phyloP scores from a whole-genome alignment of 1,140 invertebrate species.

The Marisa cornuarietis region DNA sequence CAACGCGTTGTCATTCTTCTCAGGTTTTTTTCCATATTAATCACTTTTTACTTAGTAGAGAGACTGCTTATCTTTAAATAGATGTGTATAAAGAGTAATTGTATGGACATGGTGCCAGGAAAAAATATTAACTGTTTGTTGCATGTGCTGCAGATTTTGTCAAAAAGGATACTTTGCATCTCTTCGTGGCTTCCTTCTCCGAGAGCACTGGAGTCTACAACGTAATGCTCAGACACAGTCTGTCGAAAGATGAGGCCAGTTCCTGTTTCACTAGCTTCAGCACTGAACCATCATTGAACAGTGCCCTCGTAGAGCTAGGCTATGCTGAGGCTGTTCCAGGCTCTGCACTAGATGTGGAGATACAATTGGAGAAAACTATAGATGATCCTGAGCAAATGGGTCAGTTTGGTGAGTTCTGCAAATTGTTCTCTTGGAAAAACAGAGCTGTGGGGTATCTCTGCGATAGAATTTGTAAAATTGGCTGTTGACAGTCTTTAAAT shows the following conservation, averaged over 20 bases:
- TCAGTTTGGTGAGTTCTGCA: conserved; percentile 1
- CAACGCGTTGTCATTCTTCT: conserved; percentile 30
- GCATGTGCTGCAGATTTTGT: conserved; percentile 11
- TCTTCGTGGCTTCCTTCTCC: conserved; percentile 6
- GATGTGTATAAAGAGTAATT: too few species aligned
- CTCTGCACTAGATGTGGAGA: conserved; percentile 26
- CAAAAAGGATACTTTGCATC: not conserved
- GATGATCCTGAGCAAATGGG: conserved; percentile 14
- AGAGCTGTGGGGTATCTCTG: not conserved
- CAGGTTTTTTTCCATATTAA: conserved; percentile 13
- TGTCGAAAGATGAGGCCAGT: conserved; percentile 1
- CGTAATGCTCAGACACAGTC: conserved; percentile 18
- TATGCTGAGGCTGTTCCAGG: conserved; percentile 30
- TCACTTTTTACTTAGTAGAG: too few species aligned
- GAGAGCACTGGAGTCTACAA: not conserved
- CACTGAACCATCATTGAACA: conserved; percentile 25
- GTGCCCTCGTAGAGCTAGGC: conserved; percentile 30
- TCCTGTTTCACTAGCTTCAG: not conserved
- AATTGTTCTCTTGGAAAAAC: not conserved
- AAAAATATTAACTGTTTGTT: not conserved
- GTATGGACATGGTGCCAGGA: too few species aligned
- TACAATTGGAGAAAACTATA: conserved; percentile 18
- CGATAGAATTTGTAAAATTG: not conserved
- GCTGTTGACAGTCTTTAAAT: too few species aligned
- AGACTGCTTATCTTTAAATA: too few species aligned